A percentile compares a stretch with the other conserved stretches of the same genome.
phyloP scores from a whole-genome alignment of 92 coral and sea anemone species.

The Paramuricea clavata region DNA sequence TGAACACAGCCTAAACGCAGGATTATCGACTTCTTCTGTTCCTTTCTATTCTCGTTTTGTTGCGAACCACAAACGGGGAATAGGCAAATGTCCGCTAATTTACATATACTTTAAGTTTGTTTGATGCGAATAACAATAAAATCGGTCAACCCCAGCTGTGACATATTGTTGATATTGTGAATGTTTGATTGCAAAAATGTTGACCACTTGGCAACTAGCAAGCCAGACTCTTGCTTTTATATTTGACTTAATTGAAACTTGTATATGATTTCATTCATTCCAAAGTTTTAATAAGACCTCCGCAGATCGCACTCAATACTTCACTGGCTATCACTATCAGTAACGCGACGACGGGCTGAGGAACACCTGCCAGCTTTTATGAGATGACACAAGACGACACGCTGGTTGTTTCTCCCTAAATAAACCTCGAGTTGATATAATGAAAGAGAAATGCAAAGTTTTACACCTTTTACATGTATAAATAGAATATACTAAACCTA shows the following conservation, averaged over 20 bases:
- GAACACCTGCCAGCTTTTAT: not conserved
- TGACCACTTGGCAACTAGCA: not conserved
- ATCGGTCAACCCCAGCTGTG: not conserved
- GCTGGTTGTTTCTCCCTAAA: not conserved
- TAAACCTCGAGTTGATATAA: not conserved
- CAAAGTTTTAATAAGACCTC: too few species aligned
- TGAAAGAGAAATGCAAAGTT: too few species aligned
- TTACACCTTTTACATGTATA: too few species aligned
- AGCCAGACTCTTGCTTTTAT: not conserved
- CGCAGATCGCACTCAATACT: too few species aligned
- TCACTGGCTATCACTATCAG: too few species aligned
- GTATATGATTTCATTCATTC: not conserved
- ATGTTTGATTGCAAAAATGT: not conserved
- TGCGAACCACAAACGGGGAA: not conserved
- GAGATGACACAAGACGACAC: not conserved
- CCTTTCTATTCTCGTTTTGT: not conserved
- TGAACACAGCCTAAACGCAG: not conserved
- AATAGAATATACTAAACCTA: too few species aligned
- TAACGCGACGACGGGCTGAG: too few species aligned
- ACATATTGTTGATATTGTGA: conserved; percentile 11
- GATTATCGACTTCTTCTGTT: not conserved
- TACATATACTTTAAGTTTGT: conserved; percentile 9
- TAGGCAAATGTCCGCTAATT: not conserved
- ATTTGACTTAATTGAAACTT: not conserved
- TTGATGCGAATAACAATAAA: not conserved